A percentile compares a stretch with the other conserved stretches of the same genome.
These are phyloP conservation scores for Xestia sexstrigata DNA, from an alignment of 2,888 invertebrate species.

Conservation along the genomic window DNA sequence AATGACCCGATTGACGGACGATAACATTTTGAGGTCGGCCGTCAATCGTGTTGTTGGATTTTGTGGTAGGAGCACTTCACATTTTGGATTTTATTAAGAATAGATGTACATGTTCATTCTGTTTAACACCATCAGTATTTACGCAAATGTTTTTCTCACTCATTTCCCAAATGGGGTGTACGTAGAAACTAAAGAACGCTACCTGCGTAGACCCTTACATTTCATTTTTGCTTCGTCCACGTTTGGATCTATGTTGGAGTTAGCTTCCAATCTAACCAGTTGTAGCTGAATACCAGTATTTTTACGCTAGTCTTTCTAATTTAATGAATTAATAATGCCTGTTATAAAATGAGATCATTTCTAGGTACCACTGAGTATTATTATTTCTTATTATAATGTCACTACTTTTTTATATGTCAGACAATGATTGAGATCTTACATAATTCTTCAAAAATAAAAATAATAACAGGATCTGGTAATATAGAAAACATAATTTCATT, in stretches of 20 bases:
- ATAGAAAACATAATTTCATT: constrained; percentile 9
- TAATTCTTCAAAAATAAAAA: constrained; percentile 3
- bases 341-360: neutral
- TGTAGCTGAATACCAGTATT: neutral
- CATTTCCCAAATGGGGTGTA: neutral
- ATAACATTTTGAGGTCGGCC: constrained; percentile 50
- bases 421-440: neutral
- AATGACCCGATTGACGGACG: constrained; percentile 42
- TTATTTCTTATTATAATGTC: neutral
- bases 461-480: constrained; percentile 3
- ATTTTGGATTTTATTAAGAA: constrained; percentile 9
- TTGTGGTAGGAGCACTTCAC: constrained; percentile 17
- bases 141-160: neutral
- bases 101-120: neutral
- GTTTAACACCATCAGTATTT: neutral
- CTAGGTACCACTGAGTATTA: neutral
- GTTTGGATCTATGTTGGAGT: no score
- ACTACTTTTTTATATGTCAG: neutral
- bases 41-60: constrained; percentile 33
- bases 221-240: no score
- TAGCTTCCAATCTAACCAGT: neutral
- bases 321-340: neutral
- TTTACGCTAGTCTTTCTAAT: neutral
- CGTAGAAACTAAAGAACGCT: neutral
- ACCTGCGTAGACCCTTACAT: neutral